phyloP scores from a whole-genome alignment of 2,113 vertebrate species.

The Ascaphus truei region DNA sequence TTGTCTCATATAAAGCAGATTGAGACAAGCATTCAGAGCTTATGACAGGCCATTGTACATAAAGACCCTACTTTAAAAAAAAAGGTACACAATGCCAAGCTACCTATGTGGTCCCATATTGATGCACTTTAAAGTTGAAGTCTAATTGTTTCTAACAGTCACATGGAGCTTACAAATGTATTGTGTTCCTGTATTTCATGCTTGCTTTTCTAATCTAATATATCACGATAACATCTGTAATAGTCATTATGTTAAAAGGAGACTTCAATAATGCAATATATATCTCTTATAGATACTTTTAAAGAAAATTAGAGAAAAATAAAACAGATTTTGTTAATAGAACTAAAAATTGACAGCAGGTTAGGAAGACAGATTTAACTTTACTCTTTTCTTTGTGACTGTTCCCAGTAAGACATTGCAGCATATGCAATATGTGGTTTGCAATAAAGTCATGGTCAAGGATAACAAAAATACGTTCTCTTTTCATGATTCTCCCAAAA shows the following conservation, averaged over 20 bases:
- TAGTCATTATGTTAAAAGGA: conserved; percentile 1
- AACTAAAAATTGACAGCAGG: conserved; percentile 4
- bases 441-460: neutral
- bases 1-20: neutral
- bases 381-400: neutral
- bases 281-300: neutral
- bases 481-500: conserved; percentile 9
- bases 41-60: no score
- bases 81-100: neutral
- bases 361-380: neutral
- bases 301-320: conserved; percentile 20
- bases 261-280: neutral
- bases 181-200: neutral
- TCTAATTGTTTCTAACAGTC: neutral
- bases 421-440: neutral
- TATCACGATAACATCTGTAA: neutral
- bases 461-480: neutral
- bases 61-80: no score
- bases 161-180: neutral
- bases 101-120: neutral
- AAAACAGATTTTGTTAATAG: conserved; percentile 6
- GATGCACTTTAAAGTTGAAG: neutral
- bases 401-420: neutral
- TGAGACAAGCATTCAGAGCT: no score
- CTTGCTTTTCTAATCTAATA: conserved; percentile 3